Evolutionary conservation across 2,888 invertebrate species (phyloP), one percentile per base, ranked within the genome.

Genomic region (Helicoverpa assulta): DNA sequence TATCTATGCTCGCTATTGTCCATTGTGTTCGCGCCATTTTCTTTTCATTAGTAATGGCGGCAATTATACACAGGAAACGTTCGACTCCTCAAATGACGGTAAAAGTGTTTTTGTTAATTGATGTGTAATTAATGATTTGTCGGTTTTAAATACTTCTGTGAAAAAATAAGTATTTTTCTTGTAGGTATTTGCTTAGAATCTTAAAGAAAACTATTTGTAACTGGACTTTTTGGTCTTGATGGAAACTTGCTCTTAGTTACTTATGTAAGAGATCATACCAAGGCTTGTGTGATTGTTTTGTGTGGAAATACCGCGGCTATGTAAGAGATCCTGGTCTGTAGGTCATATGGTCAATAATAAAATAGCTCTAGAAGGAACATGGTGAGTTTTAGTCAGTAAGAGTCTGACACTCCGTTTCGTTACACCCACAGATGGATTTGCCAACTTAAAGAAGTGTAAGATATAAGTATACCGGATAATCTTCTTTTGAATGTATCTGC

Each of bases 1-100:
- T 85, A 67, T 83, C 75, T 81, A 71, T 75, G 56, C 67, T 47
- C 12, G 3, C 60, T 67, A 74, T 87, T 86, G 88, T 87, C 82
- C 85, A 86, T 87, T 87, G 87, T 87, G 80, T 40, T 78, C 65
- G 83, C 73, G 68, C 75, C 72, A 81, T 83, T 76, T 84, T 84
- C 81, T 67, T 73, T 33, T 64, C 70, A 68, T 50, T 64, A 74
- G 78, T 85, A 68, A 85, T 74, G 70, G 58, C 57, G 58, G 70
- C 59, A 83, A 85, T 85, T 85, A 82, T 19, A 40, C 74, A 43
- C 76, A 81, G 86, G 84, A 85, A 85, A 82, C 70, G 68, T 82
- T 69, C 55, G 69, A 67, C 67, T 83, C 78, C 72, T 82, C 54
- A 71, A 58, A 56, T 67, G 78, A 57, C 66, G 57, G 80, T 85